Percentiles rank a stretch among this genome's conserved stretches.
Conservation (phyloP, 2,888 invertebrate genomes). For the Diarsia brunnea region DNA sequence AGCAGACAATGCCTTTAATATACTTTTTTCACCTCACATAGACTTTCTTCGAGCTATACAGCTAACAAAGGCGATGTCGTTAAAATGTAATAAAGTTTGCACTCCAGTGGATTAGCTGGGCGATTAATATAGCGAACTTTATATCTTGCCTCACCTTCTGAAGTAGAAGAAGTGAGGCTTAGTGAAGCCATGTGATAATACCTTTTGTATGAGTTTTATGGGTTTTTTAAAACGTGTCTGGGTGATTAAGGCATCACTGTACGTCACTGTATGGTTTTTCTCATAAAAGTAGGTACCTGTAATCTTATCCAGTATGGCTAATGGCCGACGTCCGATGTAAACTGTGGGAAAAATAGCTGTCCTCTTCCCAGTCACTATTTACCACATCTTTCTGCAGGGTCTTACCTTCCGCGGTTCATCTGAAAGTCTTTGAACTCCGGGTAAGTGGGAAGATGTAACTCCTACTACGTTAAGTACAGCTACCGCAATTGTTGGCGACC, state of each 20-base stretch:
- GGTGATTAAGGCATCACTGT: background rate
- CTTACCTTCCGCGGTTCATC: too few relatives aligned
- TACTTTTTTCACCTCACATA: slow-evolving; percentile 32
- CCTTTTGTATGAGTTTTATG: background rate
- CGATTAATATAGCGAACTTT: slow-evolving; percentile 16
- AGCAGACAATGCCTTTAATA: slow-evolving; percentile 45
- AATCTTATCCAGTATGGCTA: too few relatives aligned
- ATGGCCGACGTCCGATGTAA: too few relatives aligned
- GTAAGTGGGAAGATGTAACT: too few relatives aligned
- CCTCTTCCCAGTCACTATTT: too few relatives aligned
- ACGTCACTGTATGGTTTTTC: too few relatives aligned
- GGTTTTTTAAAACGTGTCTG: background rate
- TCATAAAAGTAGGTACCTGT: too few relatives aligned
- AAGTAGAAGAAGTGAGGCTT: background rate
- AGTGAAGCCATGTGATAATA: background rate
- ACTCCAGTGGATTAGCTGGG: slow-evolving; percentile 23
- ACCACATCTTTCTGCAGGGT: too few relatives aligned
- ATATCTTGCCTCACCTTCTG: slow-evolving; percentile 2
- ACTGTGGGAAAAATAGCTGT: too few relatives aligned
- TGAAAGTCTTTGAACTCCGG: too few relatives aligned
- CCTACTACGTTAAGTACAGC: too few relatives aligned
- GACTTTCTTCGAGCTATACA: slow-evolving; percentile 37
- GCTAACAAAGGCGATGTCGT: slow-evolving; percentile 53
- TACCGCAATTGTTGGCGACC: too few relatives aligned
- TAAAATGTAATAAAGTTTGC: slow-evolving; percentile 33